phyloP scores from a whole-genome alignment of 2,888 invertebrate species.

The Unio pictorum region DNA sequence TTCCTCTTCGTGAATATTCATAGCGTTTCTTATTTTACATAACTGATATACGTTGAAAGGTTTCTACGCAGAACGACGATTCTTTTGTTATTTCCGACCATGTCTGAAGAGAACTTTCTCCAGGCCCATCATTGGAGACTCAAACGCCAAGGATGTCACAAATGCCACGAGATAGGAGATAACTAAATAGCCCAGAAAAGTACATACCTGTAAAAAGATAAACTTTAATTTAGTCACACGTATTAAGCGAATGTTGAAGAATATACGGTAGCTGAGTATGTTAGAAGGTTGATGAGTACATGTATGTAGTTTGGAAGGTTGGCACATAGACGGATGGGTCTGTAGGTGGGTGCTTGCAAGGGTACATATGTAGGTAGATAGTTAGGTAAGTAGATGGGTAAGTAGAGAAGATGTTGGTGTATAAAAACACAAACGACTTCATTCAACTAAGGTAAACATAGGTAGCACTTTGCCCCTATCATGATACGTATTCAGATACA shows the following conservation, averaged over 20 bases:
- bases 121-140: constrained; percentile 46
- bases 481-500: no score
- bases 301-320: not conserved
- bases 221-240: not conserved
- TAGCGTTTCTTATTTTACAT: no score
- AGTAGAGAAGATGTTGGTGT: no score
- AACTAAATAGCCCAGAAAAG: constrained; percentile 25
- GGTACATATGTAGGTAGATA: no score
- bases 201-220: constrained; percentile 25
- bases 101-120: constrained; percentile 40
- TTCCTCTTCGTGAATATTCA: no score
- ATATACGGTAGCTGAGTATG: no score
- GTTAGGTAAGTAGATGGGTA: no score
- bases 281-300: no score
- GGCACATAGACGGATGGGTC: not conserved
- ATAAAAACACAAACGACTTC: no score
- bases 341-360: not conserved
- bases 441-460: no score
- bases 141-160: constrained; percentile 39
- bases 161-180: constrained; percentile 38
- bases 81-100: constrained; percentile 14
- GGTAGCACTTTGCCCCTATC: no score
- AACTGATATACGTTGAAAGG: not conserved
- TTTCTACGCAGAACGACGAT: not conserved
- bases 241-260: not conserved